A percentile compares a stretch with the other conserved stretches of the same genome.
These are phyloP conservation scores for Pelodytes ibericus DNA, from an alignment of 2,797 vertebrate species.

Conservation along the genomic window DNA sequence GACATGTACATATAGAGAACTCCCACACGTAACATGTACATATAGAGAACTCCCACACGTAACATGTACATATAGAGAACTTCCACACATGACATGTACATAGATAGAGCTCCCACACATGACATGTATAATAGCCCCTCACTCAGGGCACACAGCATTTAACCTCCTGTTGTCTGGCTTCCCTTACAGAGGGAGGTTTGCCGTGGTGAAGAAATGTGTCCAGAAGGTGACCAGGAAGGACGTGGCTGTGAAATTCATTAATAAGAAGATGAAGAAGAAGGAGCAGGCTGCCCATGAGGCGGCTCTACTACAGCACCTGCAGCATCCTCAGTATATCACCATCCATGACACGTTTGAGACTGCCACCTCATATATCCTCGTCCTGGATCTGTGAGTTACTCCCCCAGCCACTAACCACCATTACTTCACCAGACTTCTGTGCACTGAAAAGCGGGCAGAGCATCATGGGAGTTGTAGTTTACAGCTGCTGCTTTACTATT, in stretches of 20 bases:
- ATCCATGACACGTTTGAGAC: constrained; percentile 92
- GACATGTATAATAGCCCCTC: too few relatives aligned
- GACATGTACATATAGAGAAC: too few relatives aligned
- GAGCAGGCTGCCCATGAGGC: constrained; percentile 95
- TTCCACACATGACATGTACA: too few relatives aligned
- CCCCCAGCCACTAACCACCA: too few relatives aligned
- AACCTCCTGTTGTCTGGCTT: constrained; percentile 3
- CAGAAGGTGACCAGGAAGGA: constrained; percentile 91
- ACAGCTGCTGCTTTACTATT: too few relatives aligned
- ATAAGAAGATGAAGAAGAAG: constrained; percentile 97
- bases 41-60: too few relatives aligned
- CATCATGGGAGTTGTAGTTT: too few relatives aligned
- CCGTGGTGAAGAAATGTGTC: constrained; percentile 92
- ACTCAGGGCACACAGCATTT: background rate
- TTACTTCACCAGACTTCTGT: too few relatives aligned
- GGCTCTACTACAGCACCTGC: constrained; percentile 85
- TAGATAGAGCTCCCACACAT: too few relatives aligned
- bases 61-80: too few relatives aligned
- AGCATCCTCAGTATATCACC: constrained; percentile 88
- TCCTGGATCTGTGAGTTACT: constrained; percentile 89
- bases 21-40: too few relatives aligned
- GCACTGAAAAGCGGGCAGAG: too few relatives aligned
- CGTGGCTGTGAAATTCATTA: constrained; percentile 93
- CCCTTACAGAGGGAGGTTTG: constrained; percentile 86
- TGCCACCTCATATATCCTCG: constrained; percentile 83